These are phyloP conservation scores for Tachina grossa DNA, from an alignment of 2,888 invertebrate genomes.

Conservation along the genomic window DNA sequence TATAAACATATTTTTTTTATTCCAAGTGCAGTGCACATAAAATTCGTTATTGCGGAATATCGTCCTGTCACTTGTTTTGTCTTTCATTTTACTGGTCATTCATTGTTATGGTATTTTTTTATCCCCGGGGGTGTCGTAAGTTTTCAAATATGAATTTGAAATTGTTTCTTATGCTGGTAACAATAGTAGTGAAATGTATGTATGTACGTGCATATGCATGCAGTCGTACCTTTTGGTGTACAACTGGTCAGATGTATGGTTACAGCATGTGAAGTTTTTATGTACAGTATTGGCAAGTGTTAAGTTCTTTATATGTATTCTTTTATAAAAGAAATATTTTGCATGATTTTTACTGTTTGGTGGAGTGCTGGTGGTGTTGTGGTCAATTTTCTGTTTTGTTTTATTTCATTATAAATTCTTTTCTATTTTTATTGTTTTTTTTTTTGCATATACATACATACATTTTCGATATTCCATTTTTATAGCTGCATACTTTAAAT, in stretches of 20 bases:
- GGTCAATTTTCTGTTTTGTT: conserved; percentile 57
- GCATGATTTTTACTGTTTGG: neutral
- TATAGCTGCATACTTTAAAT: conserved; percentile 54
- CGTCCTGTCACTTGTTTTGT: neutral
- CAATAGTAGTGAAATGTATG: conserved; percentile 31
- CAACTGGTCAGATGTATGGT: conserved; percentile 29
- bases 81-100: conserved; percentile 59
- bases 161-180: conserved; percentile 76
- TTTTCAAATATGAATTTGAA: conserved; percentile 83
- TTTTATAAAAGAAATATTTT: conserved; percentile 1
- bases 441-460: conserved; percentile 9
- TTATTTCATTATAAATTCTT: conserved; percentile 68
- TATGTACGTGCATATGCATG: neutral
- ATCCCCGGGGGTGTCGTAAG: conserved; percentile 82
- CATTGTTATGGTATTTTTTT: conserved; percentile 56
- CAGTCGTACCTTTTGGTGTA: neutral
- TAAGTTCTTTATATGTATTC: conserved; percentile 35
- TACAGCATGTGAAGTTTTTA: conserved; percentile 7
- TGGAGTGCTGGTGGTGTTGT: conserved; percentile 55
- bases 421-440: conserved; percentile 50
- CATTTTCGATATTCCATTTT: conserved; percentile 24
- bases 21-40: neutral
- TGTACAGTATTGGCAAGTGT: conserved; percentile 14
- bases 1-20: neutral
- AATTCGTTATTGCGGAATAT: neutral